Evolutionary conservation across 2,888 invertebrate genomes (phyloP).

Genomic region (Lasiommata megera): DNA sequence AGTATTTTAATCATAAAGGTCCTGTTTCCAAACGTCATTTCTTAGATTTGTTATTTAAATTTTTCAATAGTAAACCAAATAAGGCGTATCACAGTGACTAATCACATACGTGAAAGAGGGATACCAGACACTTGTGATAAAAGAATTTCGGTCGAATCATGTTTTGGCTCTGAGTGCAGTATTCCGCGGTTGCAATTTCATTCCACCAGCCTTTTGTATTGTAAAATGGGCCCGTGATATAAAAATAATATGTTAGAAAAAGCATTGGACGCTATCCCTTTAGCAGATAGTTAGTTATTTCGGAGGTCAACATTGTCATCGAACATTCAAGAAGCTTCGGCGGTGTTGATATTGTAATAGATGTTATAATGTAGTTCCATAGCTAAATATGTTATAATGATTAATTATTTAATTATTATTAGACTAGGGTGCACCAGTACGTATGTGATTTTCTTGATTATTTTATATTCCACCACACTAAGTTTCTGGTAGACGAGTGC

Average conservation of each 20-base stretch:
- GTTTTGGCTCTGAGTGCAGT: not conserved
- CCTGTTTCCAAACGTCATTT: not conserved
- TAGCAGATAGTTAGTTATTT: slow-evolving; percentile 34
- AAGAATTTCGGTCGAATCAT: not conserved
- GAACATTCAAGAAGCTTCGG: slow-evolving; percentile 68
- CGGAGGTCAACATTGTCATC: slow-evolving; percentile 72
- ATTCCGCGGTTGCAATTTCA: slow-evolving; percentile 24
- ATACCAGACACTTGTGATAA: not conserved
- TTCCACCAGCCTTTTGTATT: slow-evolving; percentile 15
- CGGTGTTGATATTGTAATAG: slow-evolving; percentile 25
- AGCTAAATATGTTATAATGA: slow-evolving; percentile 22
- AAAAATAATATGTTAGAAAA: slow-evolving; percentile 16
- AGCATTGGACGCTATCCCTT: slow-evolving; percentile 23
- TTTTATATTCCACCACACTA: slow-evolving; percentile 17
- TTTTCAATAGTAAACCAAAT: not conserved
- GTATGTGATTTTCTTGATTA: slow-evolving; percentile 18
- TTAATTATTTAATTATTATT: slow-evolving; percentile 28
- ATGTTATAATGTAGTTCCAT: slow-evolving; percentile 25
- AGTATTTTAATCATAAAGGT: slow-evolving; percentile 1
- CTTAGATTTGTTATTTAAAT: not conserved
- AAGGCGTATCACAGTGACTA: not conserved
- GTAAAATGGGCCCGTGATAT: slow-evolving; percentile 24
- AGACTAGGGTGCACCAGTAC: slow-evolving; percentile 51
- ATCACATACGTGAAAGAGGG: not conserved
- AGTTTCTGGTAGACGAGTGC: slow-evolving; percentile 30